phyloP scores from a whole-genome alignment of 2,888 invertebrate genomes.

The Drosophila planitibia region DNA sequence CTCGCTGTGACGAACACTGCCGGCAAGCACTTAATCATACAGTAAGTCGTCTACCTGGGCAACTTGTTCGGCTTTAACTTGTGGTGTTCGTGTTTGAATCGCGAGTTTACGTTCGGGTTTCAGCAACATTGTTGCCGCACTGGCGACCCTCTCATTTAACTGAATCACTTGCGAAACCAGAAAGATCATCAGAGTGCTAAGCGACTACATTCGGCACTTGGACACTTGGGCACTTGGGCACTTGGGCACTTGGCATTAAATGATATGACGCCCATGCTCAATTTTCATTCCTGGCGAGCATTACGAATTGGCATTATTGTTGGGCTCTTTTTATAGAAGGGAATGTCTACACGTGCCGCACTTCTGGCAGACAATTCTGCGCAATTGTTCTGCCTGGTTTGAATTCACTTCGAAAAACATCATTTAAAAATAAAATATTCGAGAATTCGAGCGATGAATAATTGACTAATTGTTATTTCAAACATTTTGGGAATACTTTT shows the following conservation, averaged over 20 bases:
- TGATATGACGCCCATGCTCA: conserved; percentile 19
- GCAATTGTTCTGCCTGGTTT: not conserved
- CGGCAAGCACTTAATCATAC: conserved; percentile 35
- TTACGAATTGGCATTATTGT: conserved; percentile 1
- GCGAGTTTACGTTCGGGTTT: conserved; percentile 12
- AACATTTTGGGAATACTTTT: not conserved
- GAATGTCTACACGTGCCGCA: not conserved
- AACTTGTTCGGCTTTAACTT: conserved; percentile 37
- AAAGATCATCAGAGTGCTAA: conserved; percentile 7
- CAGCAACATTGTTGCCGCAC: conserved; percentile 41
- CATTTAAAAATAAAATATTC: not conserved
- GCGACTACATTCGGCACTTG: not conserved
- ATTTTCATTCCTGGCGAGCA: conserved; percentile 3
- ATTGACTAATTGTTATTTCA: not conserved
- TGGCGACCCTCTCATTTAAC: conserved; percentile 31
- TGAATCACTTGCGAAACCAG: conserved; percentile 11
- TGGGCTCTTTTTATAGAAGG: not conserved
- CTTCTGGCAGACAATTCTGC: not conserved
- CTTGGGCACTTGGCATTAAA: not conserved
- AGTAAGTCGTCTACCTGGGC: not conserved
- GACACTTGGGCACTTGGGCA: not conserved
- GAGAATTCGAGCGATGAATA: not conserved
- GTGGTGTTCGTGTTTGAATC: conserved; percentile 7
- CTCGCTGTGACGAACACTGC: conserved; percentile 36
- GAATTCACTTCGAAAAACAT: not conserved